These are phyloP conservation scores for Plutella xylostella DNA, from an alignment of 2,888 invertebrate genomes.

Conservation along the genomic window DNA sequence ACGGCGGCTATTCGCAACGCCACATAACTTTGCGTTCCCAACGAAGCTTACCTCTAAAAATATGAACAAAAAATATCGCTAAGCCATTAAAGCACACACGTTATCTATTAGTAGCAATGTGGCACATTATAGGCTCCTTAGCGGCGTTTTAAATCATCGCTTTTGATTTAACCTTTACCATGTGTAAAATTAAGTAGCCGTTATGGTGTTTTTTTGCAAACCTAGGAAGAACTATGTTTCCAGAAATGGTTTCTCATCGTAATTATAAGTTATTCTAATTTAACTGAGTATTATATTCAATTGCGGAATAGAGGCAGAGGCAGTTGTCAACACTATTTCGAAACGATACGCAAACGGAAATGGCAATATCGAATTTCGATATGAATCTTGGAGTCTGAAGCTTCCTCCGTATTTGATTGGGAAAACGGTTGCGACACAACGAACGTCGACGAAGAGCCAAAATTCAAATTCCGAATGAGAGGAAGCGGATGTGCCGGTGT, in stretches of 20 bases:
- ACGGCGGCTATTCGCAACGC: too few species aligned
- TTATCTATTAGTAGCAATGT: conserved; percentile 37
- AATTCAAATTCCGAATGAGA: conserved; percentile 35
- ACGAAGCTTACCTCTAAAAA: conserved; percentile 22
- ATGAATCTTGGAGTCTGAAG: conserved; percentile 14
- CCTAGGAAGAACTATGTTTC: too few species aligned
- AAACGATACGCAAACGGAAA: conserved; percentile 7
- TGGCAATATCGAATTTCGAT: conserved; percentile 18
- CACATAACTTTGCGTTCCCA: too few species aligned
- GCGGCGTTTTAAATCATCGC: too few species aligned
- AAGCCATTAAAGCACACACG: conserved; percentile 16
- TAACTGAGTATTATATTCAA: too few species aligned
- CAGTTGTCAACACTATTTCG: too few species aligned
- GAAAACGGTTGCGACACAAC: conserved; percentile 28
- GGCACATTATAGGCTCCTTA: conserved; percentile 9
- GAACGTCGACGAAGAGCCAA: background rate
- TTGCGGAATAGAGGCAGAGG: too few species aligned
- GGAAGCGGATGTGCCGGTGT: conserved; percentile 61
- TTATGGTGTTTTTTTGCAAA: too few species aligned
- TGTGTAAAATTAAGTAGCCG: too few species aligned
- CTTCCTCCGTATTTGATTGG: conserved; percentile 36
- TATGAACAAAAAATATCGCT: conserved; percentile 31
- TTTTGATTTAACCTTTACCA: too few species aligned
- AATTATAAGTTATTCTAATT: too few species aligned
- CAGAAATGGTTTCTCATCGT: too few species aligned